phyloP scores from a whole-genome alignment of 1,140 invertebrate species.

The Augochlora pura region DNA sequence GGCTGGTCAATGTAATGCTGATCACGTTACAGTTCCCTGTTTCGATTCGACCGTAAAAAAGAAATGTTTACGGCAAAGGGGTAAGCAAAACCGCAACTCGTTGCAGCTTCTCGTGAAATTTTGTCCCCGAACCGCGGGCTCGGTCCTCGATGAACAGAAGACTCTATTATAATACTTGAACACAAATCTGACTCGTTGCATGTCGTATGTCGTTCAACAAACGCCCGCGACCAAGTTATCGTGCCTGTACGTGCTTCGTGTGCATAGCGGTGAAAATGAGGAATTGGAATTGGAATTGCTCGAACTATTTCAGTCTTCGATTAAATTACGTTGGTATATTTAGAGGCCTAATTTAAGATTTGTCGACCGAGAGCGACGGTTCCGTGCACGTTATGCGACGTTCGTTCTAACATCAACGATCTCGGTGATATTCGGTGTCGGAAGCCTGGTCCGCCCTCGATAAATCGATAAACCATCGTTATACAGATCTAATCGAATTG shows the following conservation, averaged over 20 bases:
- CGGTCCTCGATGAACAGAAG: no score
- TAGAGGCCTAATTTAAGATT: constrained; percentile 39
- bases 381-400: background rate
- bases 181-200: background rate
- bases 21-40: constrained; percentile 15
- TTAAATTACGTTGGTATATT: constrained; percentile 53
- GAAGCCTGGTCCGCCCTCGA: no score
- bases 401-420: no score
- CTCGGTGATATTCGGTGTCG: background rate
- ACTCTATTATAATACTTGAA: no score
- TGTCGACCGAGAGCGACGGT: background rate
- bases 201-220: no score
- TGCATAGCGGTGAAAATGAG: background rate
- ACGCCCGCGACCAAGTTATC: no score
- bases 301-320: constrained; percentile 45
- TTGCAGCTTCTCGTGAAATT: background rate
- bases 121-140: no score
- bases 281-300: background rate
- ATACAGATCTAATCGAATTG: no score
- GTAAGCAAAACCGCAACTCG: constrained; percentile 29
- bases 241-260: no score
- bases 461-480: no score
- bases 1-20: constrained; percentile 15
- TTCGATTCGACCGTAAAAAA: constrained; percentile 12
- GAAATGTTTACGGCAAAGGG: constrained; percentile 35